Base-by-base conservation (phyloP, 2,113 vertebrate genomes). In the Trematocara macrostoma region DNA sequence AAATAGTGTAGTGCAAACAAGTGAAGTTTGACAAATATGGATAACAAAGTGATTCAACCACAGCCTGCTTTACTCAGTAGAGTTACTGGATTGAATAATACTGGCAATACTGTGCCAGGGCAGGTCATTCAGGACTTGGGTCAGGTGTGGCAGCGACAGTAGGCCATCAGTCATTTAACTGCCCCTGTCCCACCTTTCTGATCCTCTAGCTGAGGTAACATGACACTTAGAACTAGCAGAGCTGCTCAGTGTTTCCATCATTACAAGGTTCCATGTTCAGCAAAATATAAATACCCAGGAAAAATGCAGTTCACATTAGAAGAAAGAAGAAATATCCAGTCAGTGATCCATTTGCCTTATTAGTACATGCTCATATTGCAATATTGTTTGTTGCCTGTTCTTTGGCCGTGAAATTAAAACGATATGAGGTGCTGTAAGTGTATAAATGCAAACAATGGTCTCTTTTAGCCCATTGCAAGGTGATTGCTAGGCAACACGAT, bases 201-300 rank as follows among this genome's bases (percentile, higher is more conserved):
- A 85, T 79, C 85, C 55, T 83, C 76, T 84, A 74, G 51, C 71
- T 84, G 84, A 91, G 84, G 93, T 93, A 90, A 93, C 64, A 47
- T 71, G 81, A 92, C 53, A 69, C 71, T 69, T 18, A 51, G 59
- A 57, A 61, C 34, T 38, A 81, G 59, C 89, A 83, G 79, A 85
- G 81, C 40, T 5, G 3, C 23, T 34, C 67, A 53, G 49, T 91
- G 81, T 89, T 89, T 84, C 84, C 87, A 53, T 61, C 69, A 78
- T 87, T 91, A 84, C 52, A 81, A 18, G 20, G 11, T 59, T 56
- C 87, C 56, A 84, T 83, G 74, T 82, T 84, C 56, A 89, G 89
- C 84, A 84, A 90, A 89, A 79, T 83, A 81, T 88, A 90, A 74
- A 69, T 69, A 52, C 64, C 38, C 29, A 16, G 14, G 18, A 11